phyloP scores from a whole-genome alignment of 2,888 invertebrate genomes.

The Xylota sylvarum region DNA sequence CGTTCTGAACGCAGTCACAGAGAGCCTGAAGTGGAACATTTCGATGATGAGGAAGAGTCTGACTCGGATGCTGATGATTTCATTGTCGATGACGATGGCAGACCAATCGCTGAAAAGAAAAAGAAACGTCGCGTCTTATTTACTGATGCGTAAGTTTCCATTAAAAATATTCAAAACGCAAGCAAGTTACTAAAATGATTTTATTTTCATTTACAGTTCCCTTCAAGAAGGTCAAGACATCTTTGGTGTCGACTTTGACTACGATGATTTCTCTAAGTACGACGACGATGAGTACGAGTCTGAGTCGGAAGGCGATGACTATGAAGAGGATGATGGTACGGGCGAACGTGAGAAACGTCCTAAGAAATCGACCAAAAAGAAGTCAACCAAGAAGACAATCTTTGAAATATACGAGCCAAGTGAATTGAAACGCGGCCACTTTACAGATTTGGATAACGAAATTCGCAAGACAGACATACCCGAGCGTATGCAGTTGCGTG shows the following conservation, averaged over 20 bases:
- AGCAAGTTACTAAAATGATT: not conserved
- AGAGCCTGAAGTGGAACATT: constrained; percentile 88
- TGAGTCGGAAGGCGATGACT: constrained; percentile 90
- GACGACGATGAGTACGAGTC: constrained; percentile 93
- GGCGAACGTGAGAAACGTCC: constrained; percentile 88
- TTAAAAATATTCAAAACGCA: not conserved
- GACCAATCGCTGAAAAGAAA: constrained; percentile 93
- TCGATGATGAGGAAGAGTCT: constrained; percentile 92
- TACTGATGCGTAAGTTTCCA: constrained; percentile 91
- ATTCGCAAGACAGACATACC: constrained; percentile 95
- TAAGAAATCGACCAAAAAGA: constrained; percentile 91
- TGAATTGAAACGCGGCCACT: constrained; percentile 97
- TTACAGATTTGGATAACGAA: constrained; percentile 96
- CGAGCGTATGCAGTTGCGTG: constrained; percentile 96
- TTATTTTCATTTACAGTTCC: constrained; percentile 86
- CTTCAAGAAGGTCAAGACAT: constrained; percentile 99
- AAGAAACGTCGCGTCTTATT: constrained; percentile 93
- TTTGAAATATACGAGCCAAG: constrained; percentile 99
- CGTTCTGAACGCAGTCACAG: constrained; percentile 90
- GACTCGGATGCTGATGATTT: constrained; percentile 97
- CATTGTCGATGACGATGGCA: constrained; percentile 98
- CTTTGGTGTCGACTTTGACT: constrained; percentile 99
- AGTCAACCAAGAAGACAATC: constrained; percentile 93
- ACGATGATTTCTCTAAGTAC: constrained; percentile 94
- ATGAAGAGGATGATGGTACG: constrained; percentile 92